Percentiles rank a stretch among this genome's conserved stretches.
These are phyloP conservation scores for Euglossa dilemma DNA, from an alignment of 1,140 invertebrate species.

Conservation along the genomic window DNA sequence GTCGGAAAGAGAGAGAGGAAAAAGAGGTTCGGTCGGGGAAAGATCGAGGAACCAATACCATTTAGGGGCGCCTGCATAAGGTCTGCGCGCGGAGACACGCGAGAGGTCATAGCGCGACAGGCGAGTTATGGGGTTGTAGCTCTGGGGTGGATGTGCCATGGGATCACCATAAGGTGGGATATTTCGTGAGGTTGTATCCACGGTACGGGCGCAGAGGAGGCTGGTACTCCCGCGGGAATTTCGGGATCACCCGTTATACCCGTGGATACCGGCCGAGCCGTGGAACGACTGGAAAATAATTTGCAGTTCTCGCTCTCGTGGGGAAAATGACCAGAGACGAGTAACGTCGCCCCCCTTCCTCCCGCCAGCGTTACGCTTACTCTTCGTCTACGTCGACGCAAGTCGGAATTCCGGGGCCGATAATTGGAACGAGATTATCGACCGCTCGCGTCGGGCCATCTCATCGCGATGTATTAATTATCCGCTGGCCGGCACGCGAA, in stretches of 20 bases:
- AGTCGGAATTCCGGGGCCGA: conserved; percentile 8
- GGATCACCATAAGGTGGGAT: conserved; percentile 80
- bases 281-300: conserved; percentile 71
- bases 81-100: conserved; percentile 24
- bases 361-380: not conserved
- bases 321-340: conserved; percentile 63
- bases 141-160: conserved; percentile 64
- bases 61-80: conserved; percentile 48
- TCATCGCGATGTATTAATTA: conserved; percentile 39
- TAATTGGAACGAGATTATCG: conserved; percentile 46
- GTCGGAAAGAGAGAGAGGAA: too few species aligned
- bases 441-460: conserved; percentile 29
- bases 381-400: not conserved
- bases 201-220: conserved; percentile 38
- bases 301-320: conserved; percentile 64
- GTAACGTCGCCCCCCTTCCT: not conserved
- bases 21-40: not conserved
- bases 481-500: not conserved
- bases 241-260: conserved; percentile 77
- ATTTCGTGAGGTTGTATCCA: conserved; percentile 71
- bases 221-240: conserved; percentile 70
- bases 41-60: conserved; percentile 63
- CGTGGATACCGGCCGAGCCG: conserved; percentile 54
- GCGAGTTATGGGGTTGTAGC: conserved; percentile 66
- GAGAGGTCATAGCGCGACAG: conserved; percentile 54